Evolutionary conservation across 2,888 invertebrate genomes (phyloP), one percentile per base, ranked within the genome.

Genomic region (Heteromyza rotundicornis): DNA sequence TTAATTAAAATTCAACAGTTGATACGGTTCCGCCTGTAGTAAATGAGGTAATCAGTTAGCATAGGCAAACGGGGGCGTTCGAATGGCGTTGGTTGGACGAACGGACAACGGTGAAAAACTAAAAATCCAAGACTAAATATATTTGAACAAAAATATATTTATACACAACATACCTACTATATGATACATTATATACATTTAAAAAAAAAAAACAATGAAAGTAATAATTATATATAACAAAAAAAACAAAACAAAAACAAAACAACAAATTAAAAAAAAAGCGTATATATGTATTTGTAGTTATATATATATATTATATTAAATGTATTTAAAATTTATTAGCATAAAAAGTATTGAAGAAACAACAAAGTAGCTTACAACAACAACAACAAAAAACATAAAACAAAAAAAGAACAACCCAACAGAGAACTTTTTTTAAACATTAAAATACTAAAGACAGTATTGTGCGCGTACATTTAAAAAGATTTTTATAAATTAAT

Each of bases 361-460:
- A 19, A 36, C 52, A 56, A 27, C 23, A 62, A 59, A 59, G 19
- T 1, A 49, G 58, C 10, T 40, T 16, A 27, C 27, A 47, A 57
- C 23, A 57, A 32, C 56, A 17, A 49, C 7, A 44, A 66, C 57
- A 57, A 61, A 24, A 49, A 8, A 57, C 19, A 27, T 7, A 5
- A 23, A 52, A 61, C 20, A 17, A 51, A 56, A 50, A 60, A 62
- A 57, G 32, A 66, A 68, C 64, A 64, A 27, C 5, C 27, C 3
- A 69, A 66, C 58, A 64, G 56, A 64, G 57, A 68, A 66, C 64
- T 74, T 74, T 76, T n/a, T n/a, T n/a, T n/a, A n/a, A n/a, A n/a
- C n/a, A n/a, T n/a, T n/a, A n/a, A 2, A 12, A 36, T n/a, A n/a
- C n/a, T n/a, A n/a, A n/a, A n/a, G n/a, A n/a, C n/a, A n/a, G n/a